Percentiles rank a stretch among this genome's conserved stretches.
Conservation (phyloP, 1,140 invertebrate genomes). For the Tribolium castaneum region DNA sequence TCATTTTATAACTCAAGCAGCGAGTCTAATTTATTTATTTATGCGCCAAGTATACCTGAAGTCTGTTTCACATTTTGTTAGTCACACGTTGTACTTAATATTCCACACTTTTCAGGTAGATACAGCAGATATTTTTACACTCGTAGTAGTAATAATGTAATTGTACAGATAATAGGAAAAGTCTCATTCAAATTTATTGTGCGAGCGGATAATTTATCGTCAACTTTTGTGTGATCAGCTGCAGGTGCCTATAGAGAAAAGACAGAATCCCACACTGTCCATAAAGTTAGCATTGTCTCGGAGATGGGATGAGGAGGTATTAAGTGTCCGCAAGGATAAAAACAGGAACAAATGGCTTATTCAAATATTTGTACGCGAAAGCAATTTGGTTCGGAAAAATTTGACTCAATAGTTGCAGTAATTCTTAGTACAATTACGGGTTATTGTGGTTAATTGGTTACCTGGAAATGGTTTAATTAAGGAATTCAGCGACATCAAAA, state of each 20-base stretch:
- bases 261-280: background rate
- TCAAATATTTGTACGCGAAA: too few species aligned
- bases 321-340: background rate
- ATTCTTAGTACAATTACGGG: conserved; percentile 9
- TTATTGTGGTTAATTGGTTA: conserved; percentile 50
- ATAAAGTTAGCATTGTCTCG: background rate
- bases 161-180: background rate
- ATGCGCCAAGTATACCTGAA: background rate
- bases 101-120: background rate
- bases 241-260: background rate
- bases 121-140: background rate
- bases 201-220: background rate
- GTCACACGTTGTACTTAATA: background rate
- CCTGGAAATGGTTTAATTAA: conserved; percentile 52
- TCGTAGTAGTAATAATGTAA: background rate
- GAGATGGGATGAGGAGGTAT: background rate
- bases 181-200: background rate
- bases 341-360: background rate
- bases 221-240: background rate
- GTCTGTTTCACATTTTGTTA: background rate
- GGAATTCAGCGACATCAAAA: conserved; percentile 45
- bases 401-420: background rate
- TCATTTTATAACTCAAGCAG: background rate
- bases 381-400: too few species aligned
- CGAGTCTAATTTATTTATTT: background rate